Evolutionary conservation across 2,888 invertebrate genomes (phyloP).

Genomic region (Panzeria rudis): DNA sequence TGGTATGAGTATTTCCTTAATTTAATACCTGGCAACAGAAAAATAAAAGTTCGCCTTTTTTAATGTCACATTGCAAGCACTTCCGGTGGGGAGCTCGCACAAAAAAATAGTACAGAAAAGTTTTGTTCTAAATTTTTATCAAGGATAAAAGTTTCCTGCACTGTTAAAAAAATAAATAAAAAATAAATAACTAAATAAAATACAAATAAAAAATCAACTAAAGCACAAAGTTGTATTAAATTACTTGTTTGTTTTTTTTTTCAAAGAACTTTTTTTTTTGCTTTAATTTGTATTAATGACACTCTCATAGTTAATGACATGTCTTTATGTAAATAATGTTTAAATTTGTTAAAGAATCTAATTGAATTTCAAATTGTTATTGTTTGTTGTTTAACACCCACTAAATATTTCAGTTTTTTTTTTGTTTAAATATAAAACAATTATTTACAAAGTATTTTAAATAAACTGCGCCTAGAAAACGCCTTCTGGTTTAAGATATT

Average conservation of each 20-base stretch:
- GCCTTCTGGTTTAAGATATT: constrained; percentile 18
- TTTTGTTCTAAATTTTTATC: constrained; percentile 56
- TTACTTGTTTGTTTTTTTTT: constrained; percentile 24
- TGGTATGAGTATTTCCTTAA: constrained; percentile 44
- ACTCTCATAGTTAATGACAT: constrained; percentile 2
- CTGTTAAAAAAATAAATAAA: constrained; percentile 10
- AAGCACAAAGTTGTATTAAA: constrained; percentile 43
- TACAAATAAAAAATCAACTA: neutral
- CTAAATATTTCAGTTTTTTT: constrained; percentile 4
- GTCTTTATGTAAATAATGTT: constrained; percentile 47
- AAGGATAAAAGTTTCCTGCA: constrained; percentile 55
- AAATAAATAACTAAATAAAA: constrained; percentile 1
- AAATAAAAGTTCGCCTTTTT: constrained; percentile 31
- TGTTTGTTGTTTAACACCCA: constrained; percentile 44
- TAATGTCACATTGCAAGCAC: constrained; percentile 45
- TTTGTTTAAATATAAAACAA: constrained; percentile 17
- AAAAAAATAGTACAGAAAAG: constrained; percentile 18
- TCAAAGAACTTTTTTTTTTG: neutral
- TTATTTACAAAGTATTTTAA: constrained; percentile 38
- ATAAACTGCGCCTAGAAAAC: constrained; percentile 63
- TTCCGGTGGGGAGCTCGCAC: constrained; percentile 39
- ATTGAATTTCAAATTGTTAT: constrained; percentile 60
- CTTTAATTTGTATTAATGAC: constrained; percentile 24
- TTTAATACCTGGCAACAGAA: constrained; percentile 54
- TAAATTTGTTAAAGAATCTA: constrained; percentile 56